Base-by-base conservation (phyloP, 2,797 vertebrate genomes). In the Sebastes umbrosus region DNA sequence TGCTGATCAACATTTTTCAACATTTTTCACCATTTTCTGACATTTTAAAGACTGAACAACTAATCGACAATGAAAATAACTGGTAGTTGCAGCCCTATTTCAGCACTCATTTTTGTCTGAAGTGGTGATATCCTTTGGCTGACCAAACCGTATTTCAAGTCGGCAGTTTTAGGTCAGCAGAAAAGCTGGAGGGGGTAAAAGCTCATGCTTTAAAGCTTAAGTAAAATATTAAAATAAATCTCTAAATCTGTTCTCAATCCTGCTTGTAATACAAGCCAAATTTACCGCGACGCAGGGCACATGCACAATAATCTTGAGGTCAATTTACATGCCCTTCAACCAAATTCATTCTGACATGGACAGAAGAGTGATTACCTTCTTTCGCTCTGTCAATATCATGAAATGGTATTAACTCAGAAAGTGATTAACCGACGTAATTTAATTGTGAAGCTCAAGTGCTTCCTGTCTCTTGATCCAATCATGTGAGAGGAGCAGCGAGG, bases 231-330 rank as follows among this genome's bases (percentile, higher is more conserved):
- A 84, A 90, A 88, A 86, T 76, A 91, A 92, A 94, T 90, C 90
- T 85, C 77, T 88, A 92, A 93, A 94, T 92, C 91, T 91, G 82
- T 84, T 90, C 85, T 86, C 77, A 92, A 88, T 91, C 92, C 89
- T 39, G 66, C 78, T 75, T 83, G 73, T 87, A 89, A 88, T 72
- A 80, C 77, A 82, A 16, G 77, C 79, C 73, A 84, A 84, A 73
- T 80, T 76, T 74, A 73, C 57, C 11, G 31, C 27, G 32, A 13
- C 8, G 25, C 29, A 46, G 43, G 11, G 6, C 27, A 43, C 58
- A 60, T 10, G 57, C 22, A 29, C 32, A 73, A 74, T 79, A 74
- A 52, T 58, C 77, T 34, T 57, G 14, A 60, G 60, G 82, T 88
- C 46, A 66, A 3, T 69, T 86, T 85, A 73, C 24, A 70, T 20